Conservation (phyloP, 2,113 vertebrate species). For the Alligator mississippiensis region DNA sequence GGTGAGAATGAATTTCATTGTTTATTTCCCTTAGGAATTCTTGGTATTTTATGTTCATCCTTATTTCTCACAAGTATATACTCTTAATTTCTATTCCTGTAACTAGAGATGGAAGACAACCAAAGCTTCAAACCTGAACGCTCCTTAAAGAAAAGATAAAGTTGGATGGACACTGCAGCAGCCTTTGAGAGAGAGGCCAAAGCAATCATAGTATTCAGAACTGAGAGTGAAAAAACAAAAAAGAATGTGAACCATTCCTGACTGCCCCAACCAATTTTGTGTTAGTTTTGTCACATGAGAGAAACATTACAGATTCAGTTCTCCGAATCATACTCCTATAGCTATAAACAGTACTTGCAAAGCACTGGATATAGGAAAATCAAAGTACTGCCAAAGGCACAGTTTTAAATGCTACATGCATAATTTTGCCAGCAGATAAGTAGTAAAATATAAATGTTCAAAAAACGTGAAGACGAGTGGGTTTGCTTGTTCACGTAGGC, state of each 20-base stretch:
- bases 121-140: not conserved
- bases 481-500: not conserved
- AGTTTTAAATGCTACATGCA: not conserved
- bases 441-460: not conserved
- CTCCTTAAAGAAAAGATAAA: not conserved
- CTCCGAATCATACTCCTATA: not conserved
- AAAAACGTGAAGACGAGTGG: not conserved
- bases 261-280: not conserved
- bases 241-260: accelerated
- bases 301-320: not conserved
- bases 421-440: not conserved
- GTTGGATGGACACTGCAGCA: not conserved
- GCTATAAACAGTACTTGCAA: not conserved
- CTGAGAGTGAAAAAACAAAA: not conserved
- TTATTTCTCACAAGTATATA: not conserved
- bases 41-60: not conserved
- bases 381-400: not conserved
- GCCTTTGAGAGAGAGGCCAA: too few relatives aligned
- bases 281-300: not conserved
- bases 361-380: not conserved
- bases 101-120: not conserved
- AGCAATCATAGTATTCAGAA: not conserved
- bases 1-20: not conserved
- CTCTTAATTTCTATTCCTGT: not conserved
- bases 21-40: not conserved